These are phyloP conservation scores for Microplitis mediator DNA, from an alignment of 1,140 invertebrate genomes.

Conservation along the genomic window DNA sequence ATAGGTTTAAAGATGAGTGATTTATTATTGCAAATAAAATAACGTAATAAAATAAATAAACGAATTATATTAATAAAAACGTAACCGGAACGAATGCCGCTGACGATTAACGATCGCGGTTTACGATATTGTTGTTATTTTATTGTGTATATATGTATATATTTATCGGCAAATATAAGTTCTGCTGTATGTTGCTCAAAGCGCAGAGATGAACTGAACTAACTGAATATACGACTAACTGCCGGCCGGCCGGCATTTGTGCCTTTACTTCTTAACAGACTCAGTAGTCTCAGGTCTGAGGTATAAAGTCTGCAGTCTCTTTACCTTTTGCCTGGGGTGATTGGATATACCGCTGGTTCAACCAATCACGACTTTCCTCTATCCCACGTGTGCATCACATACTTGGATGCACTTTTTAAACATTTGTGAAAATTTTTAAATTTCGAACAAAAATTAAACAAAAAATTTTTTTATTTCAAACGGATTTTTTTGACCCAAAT, in stretches of 20 bases:
- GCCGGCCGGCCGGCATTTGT: slow-evolving; percentile 44
- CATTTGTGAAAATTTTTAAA: neutral
- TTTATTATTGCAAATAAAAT: neutral
- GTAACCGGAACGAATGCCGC: neutral
- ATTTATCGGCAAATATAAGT: slow-evolving; percentile 22
- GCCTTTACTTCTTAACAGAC: neutral
- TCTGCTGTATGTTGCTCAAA: slow-evolving; percentile 39
- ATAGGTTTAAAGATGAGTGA: neutral
- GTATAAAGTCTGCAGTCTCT: neutral
- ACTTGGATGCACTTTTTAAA: slow-evolving; percentile 5
- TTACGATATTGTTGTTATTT: neutral
- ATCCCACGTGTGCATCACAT: slow-evolving; percentile 11
- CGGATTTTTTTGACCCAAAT: neutral
- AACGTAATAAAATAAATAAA: neutral
- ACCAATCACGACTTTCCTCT: slow-evolving; percentile 21
- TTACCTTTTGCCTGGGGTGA: slow-evolving; percentile 6
- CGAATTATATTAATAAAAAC: neutral
- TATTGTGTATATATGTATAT: neutral
- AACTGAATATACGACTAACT: slow-evolving; percentile 25
- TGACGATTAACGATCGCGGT: too few relatives aligned
- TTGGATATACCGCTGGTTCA: slow-evolving; percentile 4
- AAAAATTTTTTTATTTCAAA: neutral
- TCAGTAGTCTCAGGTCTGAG: neutral
- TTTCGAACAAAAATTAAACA: neutral
- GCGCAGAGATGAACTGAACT: slow-evolving; percentile 48